Evolutionary conservation across 2,113 vertebrate species (phyloP).

Genomic region (Neoarius graeffei): DNA sequence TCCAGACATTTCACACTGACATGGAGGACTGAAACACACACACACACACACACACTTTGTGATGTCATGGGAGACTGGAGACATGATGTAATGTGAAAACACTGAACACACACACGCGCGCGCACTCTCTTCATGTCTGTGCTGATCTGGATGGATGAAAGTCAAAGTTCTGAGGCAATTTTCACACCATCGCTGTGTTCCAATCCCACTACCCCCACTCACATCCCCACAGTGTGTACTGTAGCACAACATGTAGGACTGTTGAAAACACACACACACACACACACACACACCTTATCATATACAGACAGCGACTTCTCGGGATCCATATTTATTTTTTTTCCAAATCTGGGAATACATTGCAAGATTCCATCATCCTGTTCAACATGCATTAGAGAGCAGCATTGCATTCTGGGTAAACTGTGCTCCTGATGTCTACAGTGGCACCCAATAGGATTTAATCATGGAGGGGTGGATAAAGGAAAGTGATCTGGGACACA

Average conservation of each 20-base stretch:
- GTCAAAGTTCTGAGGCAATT: neutral
- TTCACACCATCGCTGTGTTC: neutral
- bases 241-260: neutral
- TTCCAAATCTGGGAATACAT: neutral
- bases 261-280: neutral
- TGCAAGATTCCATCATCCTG: neutral
- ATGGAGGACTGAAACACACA: neutral
- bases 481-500: neutral
- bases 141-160: neutral
- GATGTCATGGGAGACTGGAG: conserved; percentile 1
- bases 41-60: neutral
- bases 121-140: neutral
- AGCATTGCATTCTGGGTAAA: conserved; percentile 7
- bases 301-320: neutral
- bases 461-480: neutral
- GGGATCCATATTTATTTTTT: neutral
- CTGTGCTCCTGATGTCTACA: neutral
- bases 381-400: neutral
- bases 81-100: conserved; percentile 16
- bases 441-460: neutral
- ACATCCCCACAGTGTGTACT: neutral
- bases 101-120: neutral
- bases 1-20: neutral
- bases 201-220: neutral
- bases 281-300: neutral